Evolutionary conservation across 2,888 invertebrate species (phyloP).

Genomic region (Drosophila pseudotakahashii): DNA sequence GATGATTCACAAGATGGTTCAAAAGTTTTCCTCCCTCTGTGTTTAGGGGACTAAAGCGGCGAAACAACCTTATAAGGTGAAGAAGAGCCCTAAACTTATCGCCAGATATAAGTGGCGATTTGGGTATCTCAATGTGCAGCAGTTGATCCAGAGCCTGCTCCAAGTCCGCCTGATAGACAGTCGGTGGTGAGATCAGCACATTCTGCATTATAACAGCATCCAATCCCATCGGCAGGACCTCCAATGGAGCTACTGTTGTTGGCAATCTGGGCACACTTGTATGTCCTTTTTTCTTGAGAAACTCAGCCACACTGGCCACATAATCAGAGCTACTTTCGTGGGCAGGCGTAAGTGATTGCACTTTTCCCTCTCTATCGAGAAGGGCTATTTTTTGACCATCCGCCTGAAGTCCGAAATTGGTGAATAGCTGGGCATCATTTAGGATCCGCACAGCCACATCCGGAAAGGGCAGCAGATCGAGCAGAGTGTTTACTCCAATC

Average conservation of each 20-base stretch:
- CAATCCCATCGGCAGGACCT: background rate
- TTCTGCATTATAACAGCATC: slow-evolving; percentile 29
- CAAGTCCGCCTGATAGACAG: slow-evolving; percentile 85
- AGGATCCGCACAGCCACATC: slow-evolving; percentile 44
- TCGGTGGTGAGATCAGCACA: slow-evolving; percentile 20
- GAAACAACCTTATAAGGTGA: slow-evolving; percentile 31
- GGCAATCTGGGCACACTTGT: background rate
- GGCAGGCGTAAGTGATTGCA: background rate
- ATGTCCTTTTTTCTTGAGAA: background rate
- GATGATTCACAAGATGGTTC: slow-evolving; percentile 5
- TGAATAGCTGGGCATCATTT: slow-evolving; percentile 1
- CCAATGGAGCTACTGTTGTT: background rate
- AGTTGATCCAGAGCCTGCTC: slow-evolving; percentile 90
- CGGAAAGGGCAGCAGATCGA: slow-evolving; percentile 43
- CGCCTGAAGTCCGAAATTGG: slow-evolving; percentile 6
- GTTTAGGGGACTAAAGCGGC: slow-evolving; percentile 41
- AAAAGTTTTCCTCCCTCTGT: slow-evolving; percentile 27
- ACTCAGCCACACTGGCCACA: background rate
- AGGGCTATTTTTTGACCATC: background rate
- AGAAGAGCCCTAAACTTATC: slow-evolving; percentile 30
- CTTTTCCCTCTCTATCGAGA: background rate
- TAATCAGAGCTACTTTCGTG: background rate
- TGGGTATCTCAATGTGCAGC: slow-evolving; percentile 79
- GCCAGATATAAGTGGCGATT: slow-evolving; percentile 26
- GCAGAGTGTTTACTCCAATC: slow-evolving; percentile 44